These are phyloP conservation scores for Colaptes auratus DNA, from an alignment of 2,113 vertebrate genomes.

Conservation along the genomic window DNA sequence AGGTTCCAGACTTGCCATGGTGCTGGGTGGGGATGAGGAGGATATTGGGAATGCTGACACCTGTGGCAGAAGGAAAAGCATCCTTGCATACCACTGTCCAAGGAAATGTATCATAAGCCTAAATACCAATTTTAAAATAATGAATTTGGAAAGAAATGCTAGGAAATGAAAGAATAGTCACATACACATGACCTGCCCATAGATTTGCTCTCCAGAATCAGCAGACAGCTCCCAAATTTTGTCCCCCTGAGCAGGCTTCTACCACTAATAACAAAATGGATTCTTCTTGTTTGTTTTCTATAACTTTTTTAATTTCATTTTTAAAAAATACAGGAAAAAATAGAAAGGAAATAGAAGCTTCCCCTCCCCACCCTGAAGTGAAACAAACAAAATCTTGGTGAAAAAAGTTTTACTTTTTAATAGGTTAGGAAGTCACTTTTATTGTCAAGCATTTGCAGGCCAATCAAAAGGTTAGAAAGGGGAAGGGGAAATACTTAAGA, in stretches of 20 bases:
- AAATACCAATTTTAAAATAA: not conserved
- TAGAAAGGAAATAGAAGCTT: not conserved
- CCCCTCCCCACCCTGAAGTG: not conserved
- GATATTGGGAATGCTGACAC: not conserved
- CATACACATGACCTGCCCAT: not conserved
- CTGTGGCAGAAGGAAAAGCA: not conserved
- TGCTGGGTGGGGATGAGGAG: fast-evolving
- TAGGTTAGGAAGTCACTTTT: not conserved
- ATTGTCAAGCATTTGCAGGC: not conserved
- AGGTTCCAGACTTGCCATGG: fast-evolving
- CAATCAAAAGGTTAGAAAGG: not conserved
- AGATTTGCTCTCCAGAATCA: not conserved
- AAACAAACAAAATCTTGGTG: not conserved
- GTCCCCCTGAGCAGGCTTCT: not conserved
- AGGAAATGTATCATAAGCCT: not conserved
- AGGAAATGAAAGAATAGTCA: not conserved
- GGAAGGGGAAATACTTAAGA: not conserved
- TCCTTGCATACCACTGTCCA: not conserved
- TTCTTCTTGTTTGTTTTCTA: not conserved
- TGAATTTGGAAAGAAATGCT: not conserved
- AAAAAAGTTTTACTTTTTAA: not conserved
- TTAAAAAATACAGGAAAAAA: too few species aligned
- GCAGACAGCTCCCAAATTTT: not conserved
- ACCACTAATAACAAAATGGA: not conserved
- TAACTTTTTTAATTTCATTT: not conserved